Base-by-base conservation (phyloP, 2,797 vertebrate genomes). In the Catamblyrhynchus diadema region DNA sequence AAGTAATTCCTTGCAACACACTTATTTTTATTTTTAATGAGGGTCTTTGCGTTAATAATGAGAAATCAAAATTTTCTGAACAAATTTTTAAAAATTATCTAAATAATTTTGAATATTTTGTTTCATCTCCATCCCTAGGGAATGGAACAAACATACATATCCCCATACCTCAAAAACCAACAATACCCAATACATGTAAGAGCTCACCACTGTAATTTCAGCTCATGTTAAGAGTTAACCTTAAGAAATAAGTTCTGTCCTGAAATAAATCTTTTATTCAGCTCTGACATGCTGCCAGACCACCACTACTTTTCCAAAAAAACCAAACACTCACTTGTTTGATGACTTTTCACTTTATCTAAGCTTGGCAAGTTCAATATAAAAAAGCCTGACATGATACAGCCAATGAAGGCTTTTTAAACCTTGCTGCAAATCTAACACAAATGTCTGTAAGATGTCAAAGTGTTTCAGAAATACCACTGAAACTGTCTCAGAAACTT, bases 11-110 rank as follows among this genome's bases (percentile, higher is more conserved):
- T 65, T 75, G 35, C 17, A 61, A 83, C 1, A 4, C 10, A 4
- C 33, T 88, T 85, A 50, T 19, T 64, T 87, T 67, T 67, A 57
- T 61, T 67, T 86, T 64, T 59, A 83, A 73, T 27, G 7, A 86
- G 5, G 2, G n/a, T 25, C 33, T 14, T 73, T 20, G 9, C 41
- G 9, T 64, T 59, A 81, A 53, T 30, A 77, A 62, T 44, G 23
- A 92, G 14, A 90, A 80, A 91, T 42, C 25, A 73, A 81, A 86
- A 72, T 27, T 6, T 39, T 37, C 9, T 35, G 19, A 88, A 83
- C 3, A 3, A 3, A 33, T 33, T 9, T 19, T 19, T 9, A 30
- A 53, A 25, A 48, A 30, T 1, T 2, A 64, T 28, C 25, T n/a
- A 59, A 41, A 42, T 28, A 44, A 5, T 59, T 84, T 6, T 35